Base-by-base conservation (phyloP, 2,888 invertebrate genomes). In the Xestia sexstrigata region DNA sequence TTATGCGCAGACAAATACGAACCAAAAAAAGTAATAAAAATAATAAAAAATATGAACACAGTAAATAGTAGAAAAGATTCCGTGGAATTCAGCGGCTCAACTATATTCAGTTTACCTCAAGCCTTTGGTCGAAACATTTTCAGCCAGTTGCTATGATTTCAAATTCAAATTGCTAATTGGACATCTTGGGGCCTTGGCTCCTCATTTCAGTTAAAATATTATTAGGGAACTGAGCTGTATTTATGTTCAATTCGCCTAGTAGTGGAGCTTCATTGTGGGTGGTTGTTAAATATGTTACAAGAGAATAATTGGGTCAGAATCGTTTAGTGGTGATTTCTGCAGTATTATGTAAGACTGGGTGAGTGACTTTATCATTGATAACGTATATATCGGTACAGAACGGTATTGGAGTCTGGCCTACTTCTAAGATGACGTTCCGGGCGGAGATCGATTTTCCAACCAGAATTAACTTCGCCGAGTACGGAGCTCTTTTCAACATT, bases 261-360 rank as follows among this genome's bases (percentile, higher is more conserved):
- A 60, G 77, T 73, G 47, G 47, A 65, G n/a, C 45, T 78, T 47
- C 23, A 30, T 65, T 42, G 66, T 78, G 30, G 47, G n/a, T 20
- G 55, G 35, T 66, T 74, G 47, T 30, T 79, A 74, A 79, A 75
- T 79, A 74, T 80, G 30, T 63, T 58, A 11, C n/a, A 55, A 20
- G 26, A 11, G 26, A 42, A 55, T 20, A 65, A 65, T n/a, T 70
- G 39, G 55, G 70, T 80, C 68, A 63, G 42, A 26, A 63, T 47
- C 39, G 30, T 62, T 67, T 30, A 79, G 39, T n/a, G 15, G n/a
- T 23, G 60, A 58, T 26, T 58, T 60, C 60, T 60, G 30, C 30
- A 60, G 30, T 30, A 30, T 3, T 60, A 62, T 62, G 30, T 35
- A 35, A 20, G 30, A 35, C 35, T 20, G 62, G 62, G 35, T 62